Conservation (phyloP, 30 jellyfish, hydroid and myxozoan species). For the Aurelia sp. region DNA sequence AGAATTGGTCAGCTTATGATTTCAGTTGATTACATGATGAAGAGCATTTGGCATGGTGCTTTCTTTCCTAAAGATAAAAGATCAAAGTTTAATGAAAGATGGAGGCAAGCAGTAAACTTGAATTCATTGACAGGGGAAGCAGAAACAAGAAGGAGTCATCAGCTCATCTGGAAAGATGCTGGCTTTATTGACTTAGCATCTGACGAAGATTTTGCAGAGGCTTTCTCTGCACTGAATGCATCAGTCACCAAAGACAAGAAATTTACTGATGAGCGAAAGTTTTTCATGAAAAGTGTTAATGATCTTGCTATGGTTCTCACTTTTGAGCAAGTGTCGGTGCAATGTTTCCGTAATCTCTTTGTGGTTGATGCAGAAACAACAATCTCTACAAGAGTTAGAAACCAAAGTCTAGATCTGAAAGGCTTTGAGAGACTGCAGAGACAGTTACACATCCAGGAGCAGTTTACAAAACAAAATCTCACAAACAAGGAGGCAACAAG, state of each 20-base stretch:
- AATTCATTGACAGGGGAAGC: slow-evolving; percentile 73
- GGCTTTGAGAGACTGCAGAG: slow-evolving; percentile 53
- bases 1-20: slow-evolving; percentile 75
- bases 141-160: slow-evolving; percentile 77
- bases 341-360: slow-evolving; percentile 31
- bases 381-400: slow-evolving; percentile 17
- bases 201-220: slow-evolving; percentile 49
- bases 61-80: slow-evolving; percentile 57
- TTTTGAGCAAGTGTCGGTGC: slow-evolving; percentile 44
- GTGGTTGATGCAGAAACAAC: slow-evolving; percentile 39
- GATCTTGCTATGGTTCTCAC: slow-evolving; percentile 55
- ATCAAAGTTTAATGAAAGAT: slow-evolving; percentile 63
- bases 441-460: slow-evolving; percentile 45
- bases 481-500: slow-evolving; percentile 42
- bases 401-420: slow-evolving; percentile 45
- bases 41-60: slow-evolving; percentile 79
- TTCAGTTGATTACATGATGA: slow-evolving; percentile 70
- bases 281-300: slow-evolving; percentile 55
- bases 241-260: slow-evolving; percentile 14
- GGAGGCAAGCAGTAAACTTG: slow-evolving; percentile 74
- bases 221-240: slow-evolving; percentile 18
- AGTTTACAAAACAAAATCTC: slow-evolving; percentile 24
- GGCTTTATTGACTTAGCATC: slow-evolving; percentile 67
- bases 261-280: slow-evolving; percentile 46
- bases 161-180: slow-evolving; percentile 78